phyloP scores from a whole-genome alignment of 2,797 vertebrate genomes.

The Momotus momota region DNA sequence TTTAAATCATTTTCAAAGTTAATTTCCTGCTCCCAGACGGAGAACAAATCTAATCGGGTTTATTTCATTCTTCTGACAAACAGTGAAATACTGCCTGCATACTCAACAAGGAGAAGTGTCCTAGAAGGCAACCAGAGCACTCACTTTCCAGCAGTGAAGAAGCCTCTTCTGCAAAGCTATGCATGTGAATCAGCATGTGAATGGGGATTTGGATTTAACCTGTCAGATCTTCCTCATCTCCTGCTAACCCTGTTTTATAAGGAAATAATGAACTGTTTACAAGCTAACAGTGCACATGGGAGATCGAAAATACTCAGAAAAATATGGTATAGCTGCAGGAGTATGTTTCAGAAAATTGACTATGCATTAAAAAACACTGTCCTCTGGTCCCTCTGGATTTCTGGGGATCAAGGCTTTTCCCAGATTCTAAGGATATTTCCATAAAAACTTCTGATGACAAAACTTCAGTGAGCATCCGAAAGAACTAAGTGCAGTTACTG shows the following conservation, averaged over 20 bases:
- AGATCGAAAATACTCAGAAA: neutral
- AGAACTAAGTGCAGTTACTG: neutral
- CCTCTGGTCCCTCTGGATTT: neutral
- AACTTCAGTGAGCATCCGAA: neutral
- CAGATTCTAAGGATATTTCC: neutral
- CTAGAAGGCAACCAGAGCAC: neutral
- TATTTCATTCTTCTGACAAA: conserved; percentile 75
- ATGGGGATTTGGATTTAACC: conserved; percentile 38
- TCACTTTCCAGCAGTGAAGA: neutral
- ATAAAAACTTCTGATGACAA: neutral
- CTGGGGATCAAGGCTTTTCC: neutral
- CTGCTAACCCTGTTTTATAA: neutral
- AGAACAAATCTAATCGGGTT: conserved; percentile 81
- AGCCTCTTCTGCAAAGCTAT: neutral
- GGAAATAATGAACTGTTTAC: neutral
- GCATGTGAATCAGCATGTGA: conserved; percentile 15
- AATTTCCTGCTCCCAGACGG: conserved; percentile 78
- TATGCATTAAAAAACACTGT: neutral
- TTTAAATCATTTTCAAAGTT: conserved; percentile 82
- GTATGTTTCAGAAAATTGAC: neutral
- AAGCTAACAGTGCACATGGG: neutral
- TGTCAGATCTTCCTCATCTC: conserved; percentile 7
- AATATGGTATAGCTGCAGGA: neutral
- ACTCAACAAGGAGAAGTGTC: conserved; percentile 66
- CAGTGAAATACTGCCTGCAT: conserved; percentile 75